These are phyloP conservation scores for Bovichtus variegatus DNA, from an alignment of 2,797 vertebrate species.

Conservation along the genomic window DNA sequence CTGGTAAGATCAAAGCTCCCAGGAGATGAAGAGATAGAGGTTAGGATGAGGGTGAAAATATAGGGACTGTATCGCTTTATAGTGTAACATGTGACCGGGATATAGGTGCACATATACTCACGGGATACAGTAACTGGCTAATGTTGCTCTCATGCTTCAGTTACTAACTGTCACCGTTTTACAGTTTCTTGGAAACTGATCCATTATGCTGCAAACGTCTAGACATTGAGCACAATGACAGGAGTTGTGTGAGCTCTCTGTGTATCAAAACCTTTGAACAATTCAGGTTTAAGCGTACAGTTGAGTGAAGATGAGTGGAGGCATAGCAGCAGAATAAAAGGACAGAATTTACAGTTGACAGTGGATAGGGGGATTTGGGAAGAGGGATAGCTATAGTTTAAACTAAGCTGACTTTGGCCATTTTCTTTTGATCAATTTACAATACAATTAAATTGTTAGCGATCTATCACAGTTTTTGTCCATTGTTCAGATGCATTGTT, in stretches of 20 bases:
- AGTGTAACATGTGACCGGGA: background rate
- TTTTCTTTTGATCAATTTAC: slow-evolving; percentile 13
- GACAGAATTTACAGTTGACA: slow-evolving; percentile 69
- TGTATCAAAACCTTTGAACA: background rate
- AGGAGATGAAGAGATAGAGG: slow-evolving; percentile 16
- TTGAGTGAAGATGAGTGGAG: slow-evolving; percentile 63
- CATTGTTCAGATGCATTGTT: slow-evolving; percentile 25
- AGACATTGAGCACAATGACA: background rate
- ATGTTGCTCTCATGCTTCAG: background rate
- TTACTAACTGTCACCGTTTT: background rate
- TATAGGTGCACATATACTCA: slow-evolving; percentile 37
- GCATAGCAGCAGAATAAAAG: slow-evolving; percentile 67
- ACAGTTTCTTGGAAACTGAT: background rate
- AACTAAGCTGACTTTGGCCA: slow-evolving; percentile 16
- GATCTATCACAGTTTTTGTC: slow-evolving; percentile 1
- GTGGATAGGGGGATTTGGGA: slow-evolving; percentile 68
- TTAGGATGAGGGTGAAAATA: slow-evolving; percentile 41
- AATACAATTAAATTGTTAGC: background rate
- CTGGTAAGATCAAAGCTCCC: slow-evolving; percentile 32
- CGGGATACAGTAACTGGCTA: background rate
- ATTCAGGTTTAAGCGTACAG: background rate
- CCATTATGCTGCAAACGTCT: background rate
- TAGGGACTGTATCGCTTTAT: background rate
- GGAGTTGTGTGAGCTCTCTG: background rate
- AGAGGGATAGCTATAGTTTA: slow-evolving; percentile 50